Percentiles rank a stretch among this genome's conserved stretches.
Conservation (phyloP, 2,888 invertebrate genomes). For the Anticlea derivata region DNA sequence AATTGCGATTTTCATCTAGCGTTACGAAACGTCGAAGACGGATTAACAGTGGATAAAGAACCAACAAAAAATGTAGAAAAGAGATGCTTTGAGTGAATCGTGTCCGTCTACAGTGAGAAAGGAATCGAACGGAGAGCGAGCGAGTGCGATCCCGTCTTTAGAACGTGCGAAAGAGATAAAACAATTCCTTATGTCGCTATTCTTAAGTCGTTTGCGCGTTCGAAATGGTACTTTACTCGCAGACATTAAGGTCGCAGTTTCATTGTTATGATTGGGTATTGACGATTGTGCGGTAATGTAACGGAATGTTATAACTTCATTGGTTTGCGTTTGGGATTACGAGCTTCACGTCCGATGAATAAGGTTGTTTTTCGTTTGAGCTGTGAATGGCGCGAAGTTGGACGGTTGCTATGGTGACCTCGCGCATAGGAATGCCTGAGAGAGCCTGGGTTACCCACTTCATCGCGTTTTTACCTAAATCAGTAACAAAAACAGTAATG, state of each 20-base stretch:
- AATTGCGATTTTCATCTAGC: slow-evolving; percentile 62
- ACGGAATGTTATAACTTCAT: slow-evolving; percentile 81
- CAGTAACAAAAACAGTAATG: slow-evolving; percentile 61
- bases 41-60: slow-evolving; percentile 71
- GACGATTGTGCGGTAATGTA: slow-evolving; percentile 72
- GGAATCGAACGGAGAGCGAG: slow-evolving; percentile 68
- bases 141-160: slow-evolving; percentile 70
- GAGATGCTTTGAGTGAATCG: slow-evolving; percentile 75
- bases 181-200: slow-evolving; percentile 82
- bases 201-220: slow-evolving; percentile 76
- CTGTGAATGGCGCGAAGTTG: slow-evolving; percentile 52
- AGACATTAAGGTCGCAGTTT: slow-evolving; percentile 79
- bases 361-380: slow-evolving; percentile 70
- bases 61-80: slow-evolving; percentile 75
- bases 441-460: slow-evolving; percentile 64
- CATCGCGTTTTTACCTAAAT: slow-evolving; percentile 70
- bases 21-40: slow-evolving; percentile 75
- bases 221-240: slow-evolving; percentile 73
- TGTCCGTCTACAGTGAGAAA: slow-evolving; percentile 73
- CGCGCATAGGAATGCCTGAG: slow-evolving; percentile 71
- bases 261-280: slow-evolving; percentile 75
- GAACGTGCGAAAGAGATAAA: slow-evolving; percentile 81
- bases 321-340: slow-evolving; percentile 61
- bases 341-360: slow-evolving; percentile 55
- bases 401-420: slow-evolving; percentile 84